Evolutionary conservation across 92 coral and sea anemone genomes (phyloP).

Genomic region (Parazoanthus swiftii): DNA sequence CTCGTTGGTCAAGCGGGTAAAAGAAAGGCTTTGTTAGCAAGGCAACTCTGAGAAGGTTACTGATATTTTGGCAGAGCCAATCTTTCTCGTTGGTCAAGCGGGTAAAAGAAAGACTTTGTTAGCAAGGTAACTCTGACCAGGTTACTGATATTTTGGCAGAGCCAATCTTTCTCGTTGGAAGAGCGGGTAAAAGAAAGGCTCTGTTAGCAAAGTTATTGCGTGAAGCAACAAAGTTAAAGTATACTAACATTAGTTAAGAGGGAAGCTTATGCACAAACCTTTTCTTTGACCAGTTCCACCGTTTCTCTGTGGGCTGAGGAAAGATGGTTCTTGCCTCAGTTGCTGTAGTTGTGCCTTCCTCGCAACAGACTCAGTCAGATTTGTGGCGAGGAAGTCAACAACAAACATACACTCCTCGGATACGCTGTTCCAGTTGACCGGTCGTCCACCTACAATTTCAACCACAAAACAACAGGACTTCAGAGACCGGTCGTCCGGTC

Average conservation of each 20-base stretch:
- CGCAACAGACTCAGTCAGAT: conserved; percentile 59
- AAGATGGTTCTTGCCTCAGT: conserved; percentile 38
- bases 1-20: too few relatives aligned
- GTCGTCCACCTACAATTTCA: conserved; percentile 77
- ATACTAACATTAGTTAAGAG: too few relatives aligned
- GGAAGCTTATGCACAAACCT: background rate
- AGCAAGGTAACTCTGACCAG: too few relatives aligned
- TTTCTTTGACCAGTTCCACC: conserved; percentile 32
- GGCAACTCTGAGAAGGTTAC: too few relatives aligned
- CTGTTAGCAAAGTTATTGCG: background rate
- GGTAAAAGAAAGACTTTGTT: too few relatives aligned
- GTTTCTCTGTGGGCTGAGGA: conserved; percentile 33
- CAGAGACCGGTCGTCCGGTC: background rate
- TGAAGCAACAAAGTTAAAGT: background rate
- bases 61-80: too few relatives aligned
- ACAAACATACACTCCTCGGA: conserved; percentile 81
- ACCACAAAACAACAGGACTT: background rate
- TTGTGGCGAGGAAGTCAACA: conserved; percentile 62
- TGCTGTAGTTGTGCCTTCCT: conserved; percentile 65
- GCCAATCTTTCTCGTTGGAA: too few relatives aligned
- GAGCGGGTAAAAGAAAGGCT: too few relatives aligned
- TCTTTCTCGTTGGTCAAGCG: too few relatives aligned
- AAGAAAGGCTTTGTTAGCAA: too few relatives aligned
- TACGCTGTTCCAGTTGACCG: conserved; percentile 82
- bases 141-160: background rate